These are phyloP conservation scores for Aptenodytes forsteri DNA, from an alignment of 2,113 vertebrate genomes.

Conservation along the genomic window DNA sequence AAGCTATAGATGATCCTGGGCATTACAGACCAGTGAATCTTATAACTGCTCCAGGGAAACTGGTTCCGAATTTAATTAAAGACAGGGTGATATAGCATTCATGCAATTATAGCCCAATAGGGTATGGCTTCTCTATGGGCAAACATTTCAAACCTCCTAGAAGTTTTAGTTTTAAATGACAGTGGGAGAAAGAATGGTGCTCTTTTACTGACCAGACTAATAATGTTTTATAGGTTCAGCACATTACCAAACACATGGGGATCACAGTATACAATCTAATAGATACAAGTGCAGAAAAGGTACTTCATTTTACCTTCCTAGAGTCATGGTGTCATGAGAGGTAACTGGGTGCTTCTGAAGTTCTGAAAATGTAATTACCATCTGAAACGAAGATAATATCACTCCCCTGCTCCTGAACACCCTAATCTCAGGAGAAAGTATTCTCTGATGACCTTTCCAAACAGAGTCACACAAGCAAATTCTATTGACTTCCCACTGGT, in stretches of 20 bases:
- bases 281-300: not conserved
- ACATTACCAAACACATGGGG: not conserved
- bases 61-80: conserved; percentile 23
- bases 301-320: not conserved
- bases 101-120: conserved; percentile 2
- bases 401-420: not conserved
- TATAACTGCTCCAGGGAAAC: not conserved
- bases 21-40: conserved; percentile 11
- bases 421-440: not conserved
- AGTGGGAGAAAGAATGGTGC: not conserved
- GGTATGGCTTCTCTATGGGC: not conserved
- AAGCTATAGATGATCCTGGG: not conserved
- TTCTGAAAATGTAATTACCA: conserved; percentile 4
- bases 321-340: not conserved
- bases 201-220: not conserved
- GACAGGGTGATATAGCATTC: not conserved
- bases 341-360: not conserved
- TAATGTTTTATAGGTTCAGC: not conserved
- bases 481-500: not conserved
- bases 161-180: conserved; percentile 27
- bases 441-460: not conserved
- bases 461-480: not conserved
- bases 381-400: conserved; percentile 4
- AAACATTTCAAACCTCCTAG: not conserved
- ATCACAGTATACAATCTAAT: not conserved